Evolutionary conservation across 2,797 vertebrate genomes (phyloP).

Genomic region (Chelon auratus): DNA sequence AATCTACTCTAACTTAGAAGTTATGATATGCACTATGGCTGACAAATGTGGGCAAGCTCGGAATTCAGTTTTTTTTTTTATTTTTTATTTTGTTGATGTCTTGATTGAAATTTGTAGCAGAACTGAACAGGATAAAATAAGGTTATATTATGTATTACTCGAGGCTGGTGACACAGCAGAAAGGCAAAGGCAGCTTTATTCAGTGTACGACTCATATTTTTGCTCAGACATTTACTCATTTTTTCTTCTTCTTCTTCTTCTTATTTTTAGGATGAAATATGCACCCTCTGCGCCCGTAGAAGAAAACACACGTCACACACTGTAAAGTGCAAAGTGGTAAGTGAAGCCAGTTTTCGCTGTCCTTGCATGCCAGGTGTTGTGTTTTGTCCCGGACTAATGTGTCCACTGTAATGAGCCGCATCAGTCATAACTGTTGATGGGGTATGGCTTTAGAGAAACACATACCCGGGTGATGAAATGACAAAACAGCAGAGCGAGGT

Average conservation of each 20-base stretch:
- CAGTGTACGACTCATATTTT: conserved; percentile 14
- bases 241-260: conserved; percentile 19
- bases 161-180: neutral
- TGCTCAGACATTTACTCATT: conserved; percentile 18
- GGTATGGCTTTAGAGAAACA: conserved; percentile 35
- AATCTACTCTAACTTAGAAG: conserved; percentile 83
- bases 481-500: conserved; percentile 32
- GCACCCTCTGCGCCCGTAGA: conserved; percentile 77
- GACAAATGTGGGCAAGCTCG: conserved; percentile 67
- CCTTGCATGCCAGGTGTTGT: conserved; percentile 68
- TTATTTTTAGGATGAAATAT: conserved; percentile 82
- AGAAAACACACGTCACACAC: conserved; percentile 67
- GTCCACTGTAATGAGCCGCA: conserved; percentile 45
- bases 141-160: conserved; percentile 18
- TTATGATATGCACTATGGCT: conserved; percentile 81
- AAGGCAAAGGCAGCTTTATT: conserved; percentile 6
- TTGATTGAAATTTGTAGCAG: conserved; percentile 72
- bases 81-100: conserved; percentile 69
- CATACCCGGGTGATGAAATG: conserved; percentile 34
- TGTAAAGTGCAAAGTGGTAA: conserved; percentile 83
- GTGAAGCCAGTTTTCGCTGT: conserved; percentile 71
- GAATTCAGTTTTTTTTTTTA: conserved; percentile 46
- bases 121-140: conserved; percentile 29
- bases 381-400: conserved; percentile 39
- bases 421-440: conserved; percentile 42